Conservation (phyloP, 2,797 vertebrate genomes). For the Sebastes flavidus region DNA sequence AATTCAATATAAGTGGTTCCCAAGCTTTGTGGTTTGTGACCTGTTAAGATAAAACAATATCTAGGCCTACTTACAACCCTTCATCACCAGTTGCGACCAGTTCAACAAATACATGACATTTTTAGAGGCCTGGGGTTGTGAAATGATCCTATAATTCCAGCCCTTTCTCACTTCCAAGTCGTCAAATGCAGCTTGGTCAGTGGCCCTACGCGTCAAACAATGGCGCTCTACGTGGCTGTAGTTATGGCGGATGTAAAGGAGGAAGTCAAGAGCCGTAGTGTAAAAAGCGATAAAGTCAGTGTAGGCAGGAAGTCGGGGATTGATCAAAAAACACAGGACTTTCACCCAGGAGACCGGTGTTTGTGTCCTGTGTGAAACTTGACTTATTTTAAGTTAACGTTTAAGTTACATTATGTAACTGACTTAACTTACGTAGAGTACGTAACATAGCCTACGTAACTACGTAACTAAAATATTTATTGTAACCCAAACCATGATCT, state of each 20-base stretch:
- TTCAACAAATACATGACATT: neutral
- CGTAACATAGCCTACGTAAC: neutral
- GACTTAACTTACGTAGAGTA: rapidly evolving
- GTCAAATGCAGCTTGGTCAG: neutral
- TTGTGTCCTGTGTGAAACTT: neutral
- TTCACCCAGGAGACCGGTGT: neutral
- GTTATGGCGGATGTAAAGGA: neutral
- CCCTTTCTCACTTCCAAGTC: too few relatives aligned
- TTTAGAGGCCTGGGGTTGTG: neutral
- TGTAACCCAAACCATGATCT: neutral
- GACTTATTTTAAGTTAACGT: neutral
- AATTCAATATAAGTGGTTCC: neutral
- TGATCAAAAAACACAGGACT: neutral
- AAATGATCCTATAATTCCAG: too few relatives aligned
- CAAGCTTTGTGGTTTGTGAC: neutral
- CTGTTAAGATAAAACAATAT: neutral
- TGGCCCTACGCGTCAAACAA: neutral
- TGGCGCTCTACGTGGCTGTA: neutral
- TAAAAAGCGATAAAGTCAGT: neutral
- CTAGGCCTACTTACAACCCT: neutral
- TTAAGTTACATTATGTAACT: neutral
- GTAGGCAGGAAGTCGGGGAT: neutral
- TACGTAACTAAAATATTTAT: neutral
- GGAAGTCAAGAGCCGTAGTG: neutral
- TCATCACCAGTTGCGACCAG: neutral